Conservation (phyloP, 2,113 vertebrate genomes). For the Varanus salvator region DNA sequence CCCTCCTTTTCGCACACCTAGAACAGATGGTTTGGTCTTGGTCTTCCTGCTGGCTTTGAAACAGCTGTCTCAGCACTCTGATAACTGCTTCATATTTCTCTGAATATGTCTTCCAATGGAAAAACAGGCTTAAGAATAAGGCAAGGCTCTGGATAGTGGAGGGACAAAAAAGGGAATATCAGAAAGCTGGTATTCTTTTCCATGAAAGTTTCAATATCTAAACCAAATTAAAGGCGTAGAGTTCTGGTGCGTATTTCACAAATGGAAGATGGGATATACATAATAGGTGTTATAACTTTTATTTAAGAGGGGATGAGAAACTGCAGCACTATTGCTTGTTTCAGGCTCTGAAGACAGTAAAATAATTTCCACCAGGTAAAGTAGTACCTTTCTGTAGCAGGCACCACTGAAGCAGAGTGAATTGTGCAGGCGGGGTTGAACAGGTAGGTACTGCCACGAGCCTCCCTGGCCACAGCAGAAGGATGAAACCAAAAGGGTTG, state of each 20-base stretch:
- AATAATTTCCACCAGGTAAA: not conserved
- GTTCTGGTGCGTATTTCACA: not conserved
- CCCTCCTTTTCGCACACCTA: not conserved
- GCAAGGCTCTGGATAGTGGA: not conserved
- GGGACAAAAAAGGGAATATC: not conserved
- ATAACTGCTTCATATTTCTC: constrained; percentile 20
- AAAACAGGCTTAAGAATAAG: constrained; percentile 13
- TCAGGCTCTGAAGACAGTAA: not conserved
- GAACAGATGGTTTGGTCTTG: constrained; percentile 18
- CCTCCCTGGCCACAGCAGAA: too few species aligned
- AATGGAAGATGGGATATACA: not conserved
- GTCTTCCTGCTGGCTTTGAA: constrained; percentile 14
- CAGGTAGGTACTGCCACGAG: too few species aligned
- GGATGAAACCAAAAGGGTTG: too few species aligned
- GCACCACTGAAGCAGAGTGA: not conserved
- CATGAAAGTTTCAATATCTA: not conserved
- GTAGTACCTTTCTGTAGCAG: not conserved
- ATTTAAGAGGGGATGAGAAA: not conserved
- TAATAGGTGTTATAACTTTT: not conserved
- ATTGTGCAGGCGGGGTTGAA: too few species aligned
- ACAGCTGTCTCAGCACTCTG: constrained; percentile 17
- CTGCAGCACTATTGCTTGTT: not conserved
- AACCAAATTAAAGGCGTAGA: not conserved
- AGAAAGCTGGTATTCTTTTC: not conserved
- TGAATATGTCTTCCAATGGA: constrained; percentile 12